Percentiles rank a stretch among this genome's conserved stretches.
These are phyloP conservation scores for Atrichornis clamosus DNA, from an alignment of 2,113 vertebrate genomes.

Conservation along the genomic window DNA sequence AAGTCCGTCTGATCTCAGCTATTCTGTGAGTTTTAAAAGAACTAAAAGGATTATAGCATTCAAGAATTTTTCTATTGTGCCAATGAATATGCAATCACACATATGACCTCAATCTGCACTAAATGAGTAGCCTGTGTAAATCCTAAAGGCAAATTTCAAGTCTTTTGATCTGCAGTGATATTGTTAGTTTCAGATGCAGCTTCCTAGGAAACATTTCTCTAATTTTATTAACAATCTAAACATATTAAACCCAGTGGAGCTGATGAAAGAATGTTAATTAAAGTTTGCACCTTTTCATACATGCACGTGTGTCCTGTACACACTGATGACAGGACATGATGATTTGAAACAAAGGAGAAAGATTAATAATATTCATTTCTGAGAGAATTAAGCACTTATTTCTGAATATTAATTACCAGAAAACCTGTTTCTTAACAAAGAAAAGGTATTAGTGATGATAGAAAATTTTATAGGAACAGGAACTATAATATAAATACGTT, in stretches of 20 bases:
- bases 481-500: neutral
- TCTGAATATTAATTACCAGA: neutral
- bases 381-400: neutral
- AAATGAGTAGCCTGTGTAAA: neutral
- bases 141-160: neutral
- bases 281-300: neutral
- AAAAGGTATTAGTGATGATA: neutral
- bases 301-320: neutral
- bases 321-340: neutral
- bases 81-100: neutral
- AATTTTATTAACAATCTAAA: neutral
- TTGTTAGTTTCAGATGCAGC: neutral
- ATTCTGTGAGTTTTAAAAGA: neutral
- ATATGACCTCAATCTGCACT: neutral
- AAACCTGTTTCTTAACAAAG: neutral
- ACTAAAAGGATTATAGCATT: neutral
- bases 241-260: neutral
- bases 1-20: neutral
- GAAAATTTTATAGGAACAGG: neutral
- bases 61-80: neutral
- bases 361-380: neutral
- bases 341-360: neutral
- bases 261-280: neutral
- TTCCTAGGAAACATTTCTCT: neutral
- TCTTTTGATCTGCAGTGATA: neutral